A percentile compares a stretch with the other conserved stretches of the same genome.
Evolutionary conservation across 2,113 vertebrate genomes (phyloP).

Genomic region (Odontophorus gujanensis): DNA sequence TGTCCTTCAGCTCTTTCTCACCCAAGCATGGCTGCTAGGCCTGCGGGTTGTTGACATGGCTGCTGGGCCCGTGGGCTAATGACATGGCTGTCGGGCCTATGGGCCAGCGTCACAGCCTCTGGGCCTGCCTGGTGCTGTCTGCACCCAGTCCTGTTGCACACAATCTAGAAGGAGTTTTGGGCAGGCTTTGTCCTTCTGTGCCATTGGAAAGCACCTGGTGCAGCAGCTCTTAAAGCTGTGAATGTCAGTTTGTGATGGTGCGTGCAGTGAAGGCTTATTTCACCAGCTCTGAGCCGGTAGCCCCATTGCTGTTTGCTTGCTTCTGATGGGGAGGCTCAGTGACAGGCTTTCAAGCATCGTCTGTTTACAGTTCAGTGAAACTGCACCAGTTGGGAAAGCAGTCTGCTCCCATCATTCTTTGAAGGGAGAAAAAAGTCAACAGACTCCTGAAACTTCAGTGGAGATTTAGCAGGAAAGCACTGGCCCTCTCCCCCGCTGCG

Average conservation of each 20-base stretch:
- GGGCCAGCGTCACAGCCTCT: too few species aligned
- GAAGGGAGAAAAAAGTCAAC: not conserved
- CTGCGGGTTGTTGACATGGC: not conserved
- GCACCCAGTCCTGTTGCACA: rapidly evolving
- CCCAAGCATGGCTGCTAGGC: not conserved
- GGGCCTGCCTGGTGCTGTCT: rapidly evolving
- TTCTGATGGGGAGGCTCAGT: not conserved
- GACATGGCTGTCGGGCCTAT: not conserved
- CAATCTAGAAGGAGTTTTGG: rapidly evolving
- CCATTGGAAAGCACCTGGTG: not conserved
- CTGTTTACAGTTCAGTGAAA: not conserved
- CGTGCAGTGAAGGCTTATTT: not conserved
- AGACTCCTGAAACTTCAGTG: not conserved
- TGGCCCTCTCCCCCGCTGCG: not conserved
- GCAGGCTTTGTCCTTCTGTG: not conserved
- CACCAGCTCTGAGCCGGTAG: not conserved
- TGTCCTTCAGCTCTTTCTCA: not conserved
- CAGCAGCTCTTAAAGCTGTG: not conserved
- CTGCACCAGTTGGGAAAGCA: not conserved
- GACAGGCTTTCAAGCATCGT: not conserved
- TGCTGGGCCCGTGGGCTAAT: too few species aligned
- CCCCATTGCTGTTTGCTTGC: not conserved
- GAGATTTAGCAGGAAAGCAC: not conserved
- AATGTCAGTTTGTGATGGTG: not conserved
- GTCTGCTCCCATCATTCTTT: not conserved